phyloP scores from a whole-genome alignment of 2,888 invertebrate species.

The Rotaria sp. region DNA sequence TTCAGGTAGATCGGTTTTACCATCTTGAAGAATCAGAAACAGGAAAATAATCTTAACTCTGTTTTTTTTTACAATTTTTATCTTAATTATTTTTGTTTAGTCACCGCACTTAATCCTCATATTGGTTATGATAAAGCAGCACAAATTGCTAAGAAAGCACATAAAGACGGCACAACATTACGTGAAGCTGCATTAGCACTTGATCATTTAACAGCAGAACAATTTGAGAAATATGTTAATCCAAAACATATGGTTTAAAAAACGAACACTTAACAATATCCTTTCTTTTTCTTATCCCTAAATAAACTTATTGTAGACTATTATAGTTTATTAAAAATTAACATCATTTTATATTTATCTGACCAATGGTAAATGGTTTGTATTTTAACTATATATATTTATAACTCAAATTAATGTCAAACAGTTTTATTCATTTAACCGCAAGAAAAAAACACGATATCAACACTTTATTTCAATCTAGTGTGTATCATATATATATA shows the following conservation, averaged over 20 bases:
- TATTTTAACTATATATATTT: too few species aligned
- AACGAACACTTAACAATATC: background rate
- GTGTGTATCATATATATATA: too few species aligned
- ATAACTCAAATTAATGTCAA: too few species aligned
- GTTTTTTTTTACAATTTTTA: too few species aligned
- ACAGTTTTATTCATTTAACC: too few species aligned
- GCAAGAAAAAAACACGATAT: too few species aligned
- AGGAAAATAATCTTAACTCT: too few species aligned
- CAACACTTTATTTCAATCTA: too few species aligned
- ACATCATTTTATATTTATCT: background rate
- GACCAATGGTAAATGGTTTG: too few species aligned
- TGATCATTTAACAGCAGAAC: conserved; percentile 67
- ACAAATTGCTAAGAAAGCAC: conserved; percentile 87
- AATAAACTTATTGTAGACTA: background rate
- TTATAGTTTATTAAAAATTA: background rate
- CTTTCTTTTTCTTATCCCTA: background rate
- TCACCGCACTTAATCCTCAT: conserved; percentile 31
- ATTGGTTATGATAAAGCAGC: conserved; percentile 84
- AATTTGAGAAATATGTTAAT: conserved; percentile 81
- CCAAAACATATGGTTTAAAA: conserved; percentile 80
- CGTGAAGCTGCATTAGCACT: conserved; percentile 80
- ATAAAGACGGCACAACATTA: conserved; percentile 77
- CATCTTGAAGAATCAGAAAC: too few species aligned
- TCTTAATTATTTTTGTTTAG: too few species aligned
- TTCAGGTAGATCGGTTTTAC: too few species aligned